Evolutionary conservation across 2,797 vertebrate species (phyloP).

Genomic region (Gallinago stenura): DNA sequence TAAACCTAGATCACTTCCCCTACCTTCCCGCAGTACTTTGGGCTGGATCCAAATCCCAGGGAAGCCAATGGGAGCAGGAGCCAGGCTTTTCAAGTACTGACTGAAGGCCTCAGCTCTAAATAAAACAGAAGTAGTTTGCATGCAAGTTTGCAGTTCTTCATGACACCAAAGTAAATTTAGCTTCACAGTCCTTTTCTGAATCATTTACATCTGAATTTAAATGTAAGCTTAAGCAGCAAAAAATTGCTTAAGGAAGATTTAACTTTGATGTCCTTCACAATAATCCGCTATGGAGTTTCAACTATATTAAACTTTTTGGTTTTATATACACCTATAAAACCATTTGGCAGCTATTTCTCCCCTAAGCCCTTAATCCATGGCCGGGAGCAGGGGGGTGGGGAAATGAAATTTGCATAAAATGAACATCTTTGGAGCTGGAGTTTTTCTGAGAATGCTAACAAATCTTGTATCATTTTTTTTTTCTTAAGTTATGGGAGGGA

Average conservation of each 20-base stretch:
- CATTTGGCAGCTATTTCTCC: not conserved
- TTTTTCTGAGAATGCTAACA: not conserved
- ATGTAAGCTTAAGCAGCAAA: not conserved
- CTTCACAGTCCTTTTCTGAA: not conserved
- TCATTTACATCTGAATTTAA: conserved; percentile 7
- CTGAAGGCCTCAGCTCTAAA: conserved; percentile 26
- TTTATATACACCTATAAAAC: conserved; percentile 1
- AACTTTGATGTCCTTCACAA: not conserved
- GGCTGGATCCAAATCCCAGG: conserved; percentile 42
- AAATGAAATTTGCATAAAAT: not conserved
- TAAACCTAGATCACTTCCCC: conserved; percentile 16
- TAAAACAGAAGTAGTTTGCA: conserved; percentile 41
- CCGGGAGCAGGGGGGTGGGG: no score
- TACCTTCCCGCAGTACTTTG: conserved; percentile 25
- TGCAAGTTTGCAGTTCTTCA: conserved; percentile 17
- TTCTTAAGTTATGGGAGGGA: not conserved
- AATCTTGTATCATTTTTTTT: not conserved
- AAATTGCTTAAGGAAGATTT: not conserved
- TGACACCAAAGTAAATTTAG: conserved; percentile 33
- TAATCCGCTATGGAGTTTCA: not conserved
- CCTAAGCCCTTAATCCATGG: not conserved
- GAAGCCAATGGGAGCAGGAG: conserved; percentile 36
- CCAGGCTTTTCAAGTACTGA: conserved; percentile 30
- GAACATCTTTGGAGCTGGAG: not conserved
- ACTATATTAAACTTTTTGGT: not conserved